These are phyloP conservation scores for Blera fallax DNA, from an alignment of 2,888 invertebrate genomes.

Conservation along the genomic window DNA sequence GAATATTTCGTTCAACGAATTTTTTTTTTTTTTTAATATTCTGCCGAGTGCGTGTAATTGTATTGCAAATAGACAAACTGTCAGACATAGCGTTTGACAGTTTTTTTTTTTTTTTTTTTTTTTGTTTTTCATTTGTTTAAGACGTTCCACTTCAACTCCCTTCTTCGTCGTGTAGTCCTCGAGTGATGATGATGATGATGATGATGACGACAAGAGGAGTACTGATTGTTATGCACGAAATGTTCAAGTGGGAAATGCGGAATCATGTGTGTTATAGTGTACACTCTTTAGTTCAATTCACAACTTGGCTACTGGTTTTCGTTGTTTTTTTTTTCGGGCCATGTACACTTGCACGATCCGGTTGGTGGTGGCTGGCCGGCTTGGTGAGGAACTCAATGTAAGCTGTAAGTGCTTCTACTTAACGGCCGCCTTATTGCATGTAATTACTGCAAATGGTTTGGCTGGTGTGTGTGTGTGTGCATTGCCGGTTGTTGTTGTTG, in stretches of 20 bases:
- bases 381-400: constrained; percentile 26
- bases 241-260: constrained; percentile 72
- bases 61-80: constrained; percentile 71
- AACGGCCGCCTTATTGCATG: constrained; percentile 68
- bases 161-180: constrained; percentile 5
- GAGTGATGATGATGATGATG: constrained; percentile 32
- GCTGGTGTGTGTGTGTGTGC: neutral
- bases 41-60: constrained; percentile 63
- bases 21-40: constrained; percentile 41
- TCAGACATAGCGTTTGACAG: constrained; percentile 67
- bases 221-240: constrained; percentile 72
- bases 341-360: constrained; percentile 44
- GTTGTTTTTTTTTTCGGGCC: constrained; percentile 31
- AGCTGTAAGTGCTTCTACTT: constrained; percentile 52
- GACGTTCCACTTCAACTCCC: constrained; percentile 43
- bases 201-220: constrained; percentile 47
- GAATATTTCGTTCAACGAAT: constrained; percentile 3
- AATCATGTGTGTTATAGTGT: constrained; percentile 50
- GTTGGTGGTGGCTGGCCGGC: constrained; percentile 19
- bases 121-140: neutral
- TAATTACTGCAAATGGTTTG: constrained; percentile 67
- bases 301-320: constrained; percentile 67
- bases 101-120: constrained; percentile 11
- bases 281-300: constrained; percentile 53
- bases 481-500: constrained; percentile 28